Percentiles rank a stretch among this genome's conserved stretches.
These are phyloP conservation scores for Catharus ustulatus DNA, from an alignment of 2,797 vertebrate genomes.

Conservation along the genomic window DNA sequence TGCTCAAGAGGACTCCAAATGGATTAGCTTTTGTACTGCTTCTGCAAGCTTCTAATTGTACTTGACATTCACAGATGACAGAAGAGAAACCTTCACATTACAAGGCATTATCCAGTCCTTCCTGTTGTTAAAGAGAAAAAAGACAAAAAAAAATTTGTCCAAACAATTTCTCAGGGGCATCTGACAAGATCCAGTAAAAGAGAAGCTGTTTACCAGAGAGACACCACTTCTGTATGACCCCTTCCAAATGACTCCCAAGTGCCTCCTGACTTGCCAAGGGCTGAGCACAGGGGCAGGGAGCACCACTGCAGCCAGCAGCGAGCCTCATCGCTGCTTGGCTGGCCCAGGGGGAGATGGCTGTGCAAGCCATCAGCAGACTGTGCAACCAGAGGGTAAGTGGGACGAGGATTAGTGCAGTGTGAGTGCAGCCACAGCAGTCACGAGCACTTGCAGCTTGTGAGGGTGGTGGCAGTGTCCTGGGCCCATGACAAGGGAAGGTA, in stretches of 20 bases:
- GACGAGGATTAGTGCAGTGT: neutral
- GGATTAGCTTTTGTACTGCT: constrained; percentile 23
- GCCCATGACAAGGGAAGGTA: neutral
- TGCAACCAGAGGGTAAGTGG: neutral
- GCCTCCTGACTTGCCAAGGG: neutral
- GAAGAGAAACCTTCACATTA: neutral
- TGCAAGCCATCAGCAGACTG: neutral
- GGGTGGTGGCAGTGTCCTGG: neutral
- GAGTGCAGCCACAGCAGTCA: accelerated
- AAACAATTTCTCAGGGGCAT: neutral
- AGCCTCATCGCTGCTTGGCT: neutral
- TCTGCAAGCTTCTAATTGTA: neutral
- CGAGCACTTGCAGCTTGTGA: accelerated
- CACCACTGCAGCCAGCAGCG: too few species aligned
- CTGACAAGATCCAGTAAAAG: neutral
- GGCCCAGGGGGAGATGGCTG: neutral
- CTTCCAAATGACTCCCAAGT: neutral
- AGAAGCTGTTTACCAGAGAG: neutral
- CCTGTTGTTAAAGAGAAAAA: neutral
- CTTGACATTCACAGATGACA: neutral
- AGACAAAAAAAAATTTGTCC: neutral
- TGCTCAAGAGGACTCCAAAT: constrained; percentile 1
- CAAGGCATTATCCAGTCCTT: neutral
- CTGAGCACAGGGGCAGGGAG: neutral
- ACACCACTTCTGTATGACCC: neutral